A percentile compares a stretch with the other conserved stretches of the same genome.
These are phyloP conservation scores for Caenorhabditis sp. DNA, from an alignment of 2,888 invertebrate species.

Conservation along the genomic window DNA sequence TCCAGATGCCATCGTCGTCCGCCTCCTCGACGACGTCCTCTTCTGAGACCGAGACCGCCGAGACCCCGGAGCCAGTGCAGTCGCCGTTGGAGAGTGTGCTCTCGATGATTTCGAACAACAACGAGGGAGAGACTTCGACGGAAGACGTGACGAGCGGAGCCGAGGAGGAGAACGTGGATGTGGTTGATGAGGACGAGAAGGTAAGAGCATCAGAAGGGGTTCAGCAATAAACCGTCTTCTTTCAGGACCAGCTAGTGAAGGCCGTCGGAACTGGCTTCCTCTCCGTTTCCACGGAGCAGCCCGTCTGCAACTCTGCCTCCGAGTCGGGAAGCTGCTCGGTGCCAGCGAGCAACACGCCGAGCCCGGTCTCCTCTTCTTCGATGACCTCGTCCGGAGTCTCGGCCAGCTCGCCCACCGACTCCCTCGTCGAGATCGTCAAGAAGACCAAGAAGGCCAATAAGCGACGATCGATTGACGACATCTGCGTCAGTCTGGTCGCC, in stretches of 20 bases:
- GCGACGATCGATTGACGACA: too few relatives aligned
- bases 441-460: too few relatives aligned
- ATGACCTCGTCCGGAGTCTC: too few relatives aligned
- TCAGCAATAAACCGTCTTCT: too few relatives aligned
- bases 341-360: conserved; percentile 25
- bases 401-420: too few relatives aligned
- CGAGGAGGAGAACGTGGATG: conserved; percentile 14
- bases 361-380: conserved; percentile 16
- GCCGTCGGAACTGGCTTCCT: conserved; percentile 34
- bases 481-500: too few relatives aligned
- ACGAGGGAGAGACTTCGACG: conserved; percentile 5
- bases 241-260: conserved; percentile 23
- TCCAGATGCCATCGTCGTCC: conserved; percentile 10
- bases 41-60: conserved; percentile 24
- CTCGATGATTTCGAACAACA: conserved; percentile 17
- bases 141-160: not conserved
- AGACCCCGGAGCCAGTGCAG: conserved; percentile 18
- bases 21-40: conserved; percentile 17
- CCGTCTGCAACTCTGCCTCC: conserved; percentile 41
- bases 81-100: conserved; percentile 1
- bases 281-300: conserved; percentile 48
- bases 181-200: conserved; percentile 20
- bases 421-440: too few relatives aligned
- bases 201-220: not conserved
- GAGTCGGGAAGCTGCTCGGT: conserved; percentile 61